A percentile compares a stretch with the other conserved stretches of the same genome.
phyloP scores from a whole-genome alignment of 2,797 vertebrate genomes.

The Rallus crepitans region DNA sequence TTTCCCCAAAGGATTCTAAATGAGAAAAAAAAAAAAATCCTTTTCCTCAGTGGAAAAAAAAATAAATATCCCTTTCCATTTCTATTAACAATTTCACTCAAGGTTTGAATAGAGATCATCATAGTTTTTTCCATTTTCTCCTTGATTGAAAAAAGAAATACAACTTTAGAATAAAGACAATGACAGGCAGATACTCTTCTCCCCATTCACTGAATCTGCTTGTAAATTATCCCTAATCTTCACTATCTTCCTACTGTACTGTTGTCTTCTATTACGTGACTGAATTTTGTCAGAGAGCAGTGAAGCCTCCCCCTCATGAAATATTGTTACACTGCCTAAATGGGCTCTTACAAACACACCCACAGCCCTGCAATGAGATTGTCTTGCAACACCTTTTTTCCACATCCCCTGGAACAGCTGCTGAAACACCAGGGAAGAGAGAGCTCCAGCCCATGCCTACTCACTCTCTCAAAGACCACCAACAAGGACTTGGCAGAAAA shows the following conservation, averaged over 20 bases:
- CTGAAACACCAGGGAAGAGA: not conserved
- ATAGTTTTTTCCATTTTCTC: not conserved
- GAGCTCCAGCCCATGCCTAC: not conserved
- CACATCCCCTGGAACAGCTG: not conserved
- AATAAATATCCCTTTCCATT: not conserved
- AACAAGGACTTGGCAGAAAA: not conserved
- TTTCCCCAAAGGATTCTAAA: not conserved
- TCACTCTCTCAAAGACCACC: not conserved
- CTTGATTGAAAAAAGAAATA: not conserved
- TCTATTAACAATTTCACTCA: not conserved
- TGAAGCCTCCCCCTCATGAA: not conserved
- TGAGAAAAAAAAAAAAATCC: not conserved
- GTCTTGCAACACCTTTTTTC: not conserved
- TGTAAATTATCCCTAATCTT: not conserved
- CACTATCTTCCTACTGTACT: not conserved
- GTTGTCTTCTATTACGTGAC: accelerated
- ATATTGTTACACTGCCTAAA: not conserved
- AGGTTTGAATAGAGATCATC: not conserved
- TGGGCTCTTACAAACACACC: not conserved
- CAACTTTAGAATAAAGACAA: not conserved
- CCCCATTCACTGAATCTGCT: not conserved
- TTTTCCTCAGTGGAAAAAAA: not conserved
- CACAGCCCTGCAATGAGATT: not conserved
- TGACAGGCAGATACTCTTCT: not conserved
- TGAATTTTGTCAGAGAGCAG: not conserved